phyloP scores from a whole-genome alignment of 1,140 invertebrate genomes.

The Bombyx mandarina region DNA sequence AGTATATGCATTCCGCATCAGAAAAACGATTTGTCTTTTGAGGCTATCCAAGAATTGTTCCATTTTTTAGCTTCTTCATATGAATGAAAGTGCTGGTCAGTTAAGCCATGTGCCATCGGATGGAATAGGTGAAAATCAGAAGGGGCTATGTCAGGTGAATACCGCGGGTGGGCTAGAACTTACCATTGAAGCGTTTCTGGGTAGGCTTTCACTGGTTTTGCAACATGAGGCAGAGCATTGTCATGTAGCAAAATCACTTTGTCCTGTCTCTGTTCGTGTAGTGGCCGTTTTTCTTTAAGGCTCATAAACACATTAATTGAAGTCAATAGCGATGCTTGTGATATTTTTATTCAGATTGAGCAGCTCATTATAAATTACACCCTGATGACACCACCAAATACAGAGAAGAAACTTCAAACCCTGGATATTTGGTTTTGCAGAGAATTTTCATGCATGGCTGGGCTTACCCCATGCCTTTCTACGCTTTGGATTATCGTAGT shows the following conservation, averaged over 20 bases:
- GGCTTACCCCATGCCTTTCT: slow-evolving; percentile 3
- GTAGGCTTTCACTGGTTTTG: slow-evolving; percentile 5
- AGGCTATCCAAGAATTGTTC: too few species aligned
- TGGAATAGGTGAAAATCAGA: slow-evolving; percentile 2
- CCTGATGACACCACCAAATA: slow-evolving; percentile 3
- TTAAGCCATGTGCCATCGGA: too few species aligned
- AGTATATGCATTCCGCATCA: background rate
- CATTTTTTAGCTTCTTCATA: background rate
- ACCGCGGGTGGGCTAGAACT: slow-evolving; percentile 3
- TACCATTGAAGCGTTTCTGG: slow-evolving; percentile 3
- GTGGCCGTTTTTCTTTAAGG: background rate
- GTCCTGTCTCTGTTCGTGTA: background rate
- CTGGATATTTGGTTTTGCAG: slow-evolving; percentile 3
- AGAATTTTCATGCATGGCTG: background rate
- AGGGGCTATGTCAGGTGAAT: slow-evolving; percentile 5
- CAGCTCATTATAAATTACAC: slow-evolving; percentile 4
- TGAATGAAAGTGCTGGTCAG: background rate
- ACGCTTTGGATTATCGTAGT: slow-evolving; percentile 1
- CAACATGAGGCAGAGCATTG: slow-evolving; percentile 2
- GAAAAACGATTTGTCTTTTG: background rate
- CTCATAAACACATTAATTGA: background rate
- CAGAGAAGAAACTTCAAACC: slow-evolving; percentile 4
- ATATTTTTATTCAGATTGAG: slow-evolving; percentile 4
- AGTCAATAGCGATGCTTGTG: background rate
- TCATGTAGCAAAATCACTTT: slow-evolving; percentile 1